Percentiles rank a stretch among this genome's conserved stretches.
These are phyloP conservation scores for Syrista parreyssii DNA, from an alignment of 2,888 invertebrate genomes.

Conservation along the genomic window DNA sequence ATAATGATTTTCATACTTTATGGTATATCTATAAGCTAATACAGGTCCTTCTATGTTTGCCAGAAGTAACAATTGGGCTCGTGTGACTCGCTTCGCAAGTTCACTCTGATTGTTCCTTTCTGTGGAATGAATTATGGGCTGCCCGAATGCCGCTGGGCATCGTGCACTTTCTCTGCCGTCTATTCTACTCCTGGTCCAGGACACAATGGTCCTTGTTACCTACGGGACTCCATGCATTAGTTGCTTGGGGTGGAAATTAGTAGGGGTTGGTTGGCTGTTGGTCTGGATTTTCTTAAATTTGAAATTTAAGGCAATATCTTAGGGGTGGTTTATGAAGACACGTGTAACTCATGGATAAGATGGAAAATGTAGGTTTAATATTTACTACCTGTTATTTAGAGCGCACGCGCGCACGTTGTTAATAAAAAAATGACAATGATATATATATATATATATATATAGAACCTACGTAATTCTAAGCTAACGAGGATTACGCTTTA, in stretches of 20 bases:
- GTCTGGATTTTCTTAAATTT: not conserved
- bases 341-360: not conserved
- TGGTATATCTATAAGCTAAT: not conserved
- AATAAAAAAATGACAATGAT: not conserved
- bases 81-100: not conserved
- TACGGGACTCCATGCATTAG: not conserved
- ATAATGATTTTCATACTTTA: not conserved
- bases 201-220: constrained; percentile 3
- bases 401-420: no score
- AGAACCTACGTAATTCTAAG: constrained; percentile 28
- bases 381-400: not conserved
- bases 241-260: not conserved
- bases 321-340: no score
- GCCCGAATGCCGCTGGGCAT: not conserved
- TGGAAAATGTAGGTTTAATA: not conserved
- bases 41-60: not conserved
- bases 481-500: constrained; percentile 38
- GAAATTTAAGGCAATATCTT: not conserved
- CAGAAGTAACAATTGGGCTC: not conserved
- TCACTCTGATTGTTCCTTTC: not conserved
- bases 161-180: not conserved
- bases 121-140: not conserved
- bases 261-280: not conserved
- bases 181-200: not conserved
- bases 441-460: not conserved